Base-by-base conservation (phyloP, 2,888 invertebrate species). In the Nysson spinosus region DNA sequence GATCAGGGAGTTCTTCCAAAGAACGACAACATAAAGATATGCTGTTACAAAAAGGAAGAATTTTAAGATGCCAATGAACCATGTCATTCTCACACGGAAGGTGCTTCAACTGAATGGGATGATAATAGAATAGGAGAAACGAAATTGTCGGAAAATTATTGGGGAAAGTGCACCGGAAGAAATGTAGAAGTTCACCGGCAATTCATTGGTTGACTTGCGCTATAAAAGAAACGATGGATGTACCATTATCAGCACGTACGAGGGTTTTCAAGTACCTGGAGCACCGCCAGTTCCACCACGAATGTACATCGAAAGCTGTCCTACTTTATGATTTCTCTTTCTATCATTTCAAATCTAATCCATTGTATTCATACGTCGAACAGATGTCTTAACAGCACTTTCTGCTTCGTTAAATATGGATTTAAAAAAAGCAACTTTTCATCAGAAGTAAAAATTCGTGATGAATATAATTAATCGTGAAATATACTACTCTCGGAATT, bases 171-270 rank as follows among this genome's bases (percentile, higher is more conserved):
- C n/a, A 16, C 22, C 19, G 11, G 44, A 63, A n/a, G 37, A 28
- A n/a, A 49, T 5, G 17, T 14, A 3, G 46, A 19, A 19, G 56
- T 11, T 46, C 30, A 16, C 1, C 7, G 16, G 39, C 56, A 11
- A 65, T 65, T 65, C 65, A 46, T 64, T 55, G 64, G 64, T 51
- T 65, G 56, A 65, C 56, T 64, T 16, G 65, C 46, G 7, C 40
- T 65, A 32, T 65, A 57, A 57, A 34, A 58, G 66, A 52, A 65
- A 57, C 66, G 47, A 11, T 26, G 35, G 30, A 34, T 22, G 19
- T 19, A 34, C 66, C 51, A 66, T 58, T 66, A 67, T 67, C 66
- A 47, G 66, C 67, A 40, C 58, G 67, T 58, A 67, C 39, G 66
- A 58, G 46, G 39, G n/a, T 34, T 46, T 40, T 52, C 14, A 65